A percentile compares a stretch with the other conserved stretches of the same genome.
phyloP scores from a whole-genome alignment of 2,113 vertebrate genomes.

The Zapus hudsonius region DNA sequence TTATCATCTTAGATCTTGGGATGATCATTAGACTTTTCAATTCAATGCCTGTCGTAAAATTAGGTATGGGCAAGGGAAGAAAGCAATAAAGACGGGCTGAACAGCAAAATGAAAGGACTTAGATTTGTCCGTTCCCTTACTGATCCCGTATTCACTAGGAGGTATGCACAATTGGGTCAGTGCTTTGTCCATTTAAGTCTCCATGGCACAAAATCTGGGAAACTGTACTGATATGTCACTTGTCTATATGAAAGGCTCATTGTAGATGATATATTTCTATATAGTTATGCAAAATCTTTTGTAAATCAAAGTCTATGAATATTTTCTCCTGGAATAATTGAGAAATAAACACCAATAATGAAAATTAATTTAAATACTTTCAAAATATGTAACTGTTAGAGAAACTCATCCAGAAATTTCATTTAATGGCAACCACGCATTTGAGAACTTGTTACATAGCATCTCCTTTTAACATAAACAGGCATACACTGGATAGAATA shows the following conservation, averaged over 20 bases:
- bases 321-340: neutral
- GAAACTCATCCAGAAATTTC: conserved; percentile 20
- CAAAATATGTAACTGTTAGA: neutral
- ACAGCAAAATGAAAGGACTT: neutral
- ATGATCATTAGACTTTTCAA: neutral
- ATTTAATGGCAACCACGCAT: neutral
- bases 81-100: neutral
- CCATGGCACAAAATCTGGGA: neutral
- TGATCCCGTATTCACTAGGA: neutral
- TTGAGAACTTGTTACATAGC: neutral
- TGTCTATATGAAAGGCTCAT: neutral
- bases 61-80: neutral
- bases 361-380: conserved; percentile 33
- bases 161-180: neutral
- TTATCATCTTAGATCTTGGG: neutral
- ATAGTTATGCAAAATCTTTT: neutral
- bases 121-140: neutral
- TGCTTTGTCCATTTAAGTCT: neutral
- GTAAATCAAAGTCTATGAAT: conserved; percentile 11
- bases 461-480: neutral
- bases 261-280: neutral
- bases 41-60: neutral
- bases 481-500: neutral
- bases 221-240: neutral
- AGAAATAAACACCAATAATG: neutral